Conservation (phyloP, 2,797 vertebrate genomes). For the Brachyalestes nurse region DNA sequence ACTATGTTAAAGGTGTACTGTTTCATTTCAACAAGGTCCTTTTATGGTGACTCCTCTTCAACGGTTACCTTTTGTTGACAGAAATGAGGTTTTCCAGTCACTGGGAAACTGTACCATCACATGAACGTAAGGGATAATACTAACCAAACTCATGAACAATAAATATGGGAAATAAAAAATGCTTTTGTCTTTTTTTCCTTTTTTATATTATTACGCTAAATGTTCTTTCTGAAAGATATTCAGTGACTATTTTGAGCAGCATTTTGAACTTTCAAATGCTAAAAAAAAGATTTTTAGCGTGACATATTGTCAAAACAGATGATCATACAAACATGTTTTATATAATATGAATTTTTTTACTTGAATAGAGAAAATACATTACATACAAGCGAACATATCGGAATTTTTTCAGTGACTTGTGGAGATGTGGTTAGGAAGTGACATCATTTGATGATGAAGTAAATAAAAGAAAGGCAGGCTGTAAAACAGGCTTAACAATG, state of each 20-base stretch:
- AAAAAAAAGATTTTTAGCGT: too few species aligned
- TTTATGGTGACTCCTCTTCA: slow-evolving; percentile 1
- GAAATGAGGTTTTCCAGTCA: not conserved
- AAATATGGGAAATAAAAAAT: slow-evolving; percentile 24
- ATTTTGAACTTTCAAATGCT: too few species aligned
- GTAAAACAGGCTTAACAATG: not conserved
- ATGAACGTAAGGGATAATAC: not conserved
- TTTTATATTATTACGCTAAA: too few species aligned
- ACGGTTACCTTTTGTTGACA: not conserved
- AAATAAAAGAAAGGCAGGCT: not conserved
- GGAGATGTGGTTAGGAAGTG: slow-evolving; percentile 8
- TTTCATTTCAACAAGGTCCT: slow-evolving; percentile 14
- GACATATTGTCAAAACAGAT: not conserved
- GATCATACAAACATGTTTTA: slow-evolving; percentile 6
- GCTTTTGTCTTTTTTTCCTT: not conserved
- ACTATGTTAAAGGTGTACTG: not conserved
- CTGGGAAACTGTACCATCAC: not conserved
- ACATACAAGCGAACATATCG: slow-evolving; percentile 30
- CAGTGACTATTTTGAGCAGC: too few species aligned
- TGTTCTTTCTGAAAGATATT: too few species aligned
- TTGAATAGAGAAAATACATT: slow-evolving; percentile 67
- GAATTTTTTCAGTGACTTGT: slow-evolving; percentile 9
- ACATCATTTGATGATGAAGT: not conserved
- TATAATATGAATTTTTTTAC: slow-evolving; percentile 45
- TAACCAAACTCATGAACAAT: slow-evolving; percentile 14